Evolutionary conservation across 2,888 invertebrate genomes (phyloP), one percentile per base, ranked within the genome.

Genomic region (Drosophila antonietae): DNA sequence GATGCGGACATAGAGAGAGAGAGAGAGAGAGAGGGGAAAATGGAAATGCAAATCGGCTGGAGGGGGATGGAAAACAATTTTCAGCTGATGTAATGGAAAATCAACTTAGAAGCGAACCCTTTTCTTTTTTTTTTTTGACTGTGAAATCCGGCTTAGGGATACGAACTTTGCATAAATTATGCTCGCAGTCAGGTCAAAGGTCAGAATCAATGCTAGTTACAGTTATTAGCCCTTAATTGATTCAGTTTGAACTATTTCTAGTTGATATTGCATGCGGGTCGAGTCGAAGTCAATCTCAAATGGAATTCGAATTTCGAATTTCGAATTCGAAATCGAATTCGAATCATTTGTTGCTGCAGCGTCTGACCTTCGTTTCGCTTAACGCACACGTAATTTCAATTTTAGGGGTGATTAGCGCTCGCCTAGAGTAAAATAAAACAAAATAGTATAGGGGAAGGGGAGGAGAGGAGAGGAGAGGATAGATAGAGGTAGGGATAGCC

Each of bases 321-420:
- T 47, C 47, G 39, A 41, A 23, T 35, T 18, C 41, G 71, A 65
- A 51, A 57, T 56, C 59, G 35, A 51, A 37, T 14, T 15, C 51
- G 60, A 69, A 60, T 57, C 74, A 75, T 75, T 73, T 75, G 70
- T 58, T 66, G 43, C 73, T 55, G 57, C 61, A 68, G 33, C 59
- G 18, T 52, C 33, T 73, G 89, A 89, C 88, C 85, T 89, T 87
- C 85, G 85, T 49, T 67, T 71, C 70, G 75, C 53, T 33, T 78
- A 62, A 62, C 77, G 73, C 79, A 73, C 75, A 84, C 73, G 80
- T 85, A 87, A 84, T 33, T 51, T 35, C 39, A 23, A n/a, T 89
- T 89, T 89, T 72, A 84, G 73, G 84, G 88, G 88, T 89, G 84
- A 84, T 89, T 84, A 84, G 84, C 80, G 84, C 62, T 81, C 39